Evolutionary conservation across 2,888 invertebrate genomes (phyloP).

Genomic region (Myopa testacea): DNA sequence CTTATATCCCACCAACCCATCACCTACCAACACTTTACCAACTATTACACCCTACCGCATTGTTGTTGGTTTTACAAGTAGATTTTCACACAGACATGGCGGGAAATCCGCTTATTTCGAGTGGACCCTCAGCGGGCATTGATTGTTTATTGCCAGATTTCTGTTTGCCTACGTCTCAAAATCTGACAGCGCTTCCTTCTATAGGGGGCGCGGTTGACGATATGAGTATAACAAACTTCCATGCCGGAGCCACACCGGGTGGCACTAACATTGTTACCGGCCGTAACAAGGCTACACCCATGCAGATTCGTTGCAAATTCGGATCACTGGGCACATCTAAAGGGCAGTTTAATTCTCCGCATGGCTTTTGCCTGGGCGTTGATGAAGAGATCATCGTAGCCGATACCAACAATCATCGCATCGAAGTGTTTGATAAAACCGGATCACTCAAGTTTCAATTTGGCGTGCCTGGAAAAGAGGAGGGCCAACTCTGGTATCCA

Average conservation of each 20-base stretch:
- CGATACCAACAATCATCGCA: conserved; percentile 96
- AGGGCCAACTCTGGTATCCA: conserved; percentile 97
- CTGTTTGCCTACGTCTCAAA: conserved; percentile 74
- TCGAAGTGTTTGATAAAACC: conserved; percentile 94
- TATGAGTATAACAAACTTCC: conserved; percentile 66
- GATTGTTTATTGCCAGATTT: conserved; percentile 73
- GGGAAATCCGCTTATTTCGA: conserved; percentile 70
- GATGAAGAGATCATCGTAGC: conserved; percentile 97
- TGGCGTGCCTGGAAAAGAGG: conserved; percentile 94
- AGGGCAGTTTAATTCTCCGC: conserved; percentile 96
- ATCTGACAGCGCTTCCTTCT: conserved; percentile 67
- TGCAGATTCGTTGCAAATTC: conserved; percentile 93
- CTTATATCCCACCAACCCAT: conserved; percentile 23
- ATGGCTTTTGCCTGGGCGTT: conserved; percentile 94
- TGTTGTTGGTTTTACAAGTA: conserved; percentile 59
- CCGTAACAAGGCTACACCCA: conserved; percentile 81
- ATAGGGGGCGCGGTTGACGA: conserved; percentile 68
- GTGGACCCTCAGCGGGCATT: conserved; percentile 74
- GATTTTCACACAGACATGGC: conserved; percentile 69
- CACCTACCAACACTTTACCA: conserved; percentile 11
- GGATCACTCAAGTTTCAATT: conserved; percentile 95
- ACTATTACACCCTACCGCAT: neutral
- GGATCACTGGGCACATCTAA: conserved; percentile 93
- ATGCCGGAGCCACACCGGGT: conserved; percentile 67
- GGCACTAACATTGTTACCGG: conserved; percentile 70